Conservation (phyloP, 2,888 invertebrate species). For the Cristatella mucedo region DNA sequence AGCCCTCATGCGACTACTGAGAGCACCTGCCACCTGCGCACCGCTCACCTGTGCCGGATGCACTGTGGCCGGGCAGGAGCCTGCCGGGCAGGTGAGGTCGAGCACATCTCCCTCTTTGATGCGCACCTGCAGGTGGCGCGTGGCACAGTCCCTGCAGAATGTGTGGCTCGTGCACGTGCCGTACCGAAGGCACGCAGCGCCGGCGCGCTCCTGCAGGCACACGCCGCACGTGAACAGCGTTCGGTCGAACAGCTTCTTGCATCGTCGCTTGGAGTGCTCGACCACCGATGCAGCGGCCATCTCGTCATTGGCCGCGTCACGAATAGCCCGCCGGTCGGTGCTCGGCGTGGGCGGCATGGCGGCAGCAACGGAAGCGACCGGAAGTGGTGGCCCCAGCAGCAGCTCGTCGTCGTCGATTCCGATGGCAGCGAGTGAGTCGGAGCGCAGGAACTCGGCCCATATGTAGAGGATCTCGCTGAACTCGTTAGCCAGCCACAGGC, state of each 20-base stretch:
- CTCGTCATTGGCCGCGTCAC: no score
- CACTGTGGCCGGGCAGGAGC: constrained; percentile 44
- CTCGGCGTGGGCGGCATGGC: no score
- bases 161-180: constrained; percentile 36
- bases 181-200: not conserved
- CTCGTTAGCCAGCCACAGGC: constrained; percentile 43
- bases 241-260: no score
- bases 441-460: constrained; percentile 45
- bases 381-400: no score
- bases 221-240: no score
- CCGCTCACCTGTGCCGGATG: constrained; percentile 42
- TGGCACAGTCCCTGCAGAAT: constrained; percentile 47
- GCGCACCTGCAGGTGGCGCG: constrained; percentile 43
- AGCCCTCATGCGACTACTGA: no score
- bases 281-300: no score
- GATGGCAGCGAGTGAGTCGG: constrained; percentile 36
- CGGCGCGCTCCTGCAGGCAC: not conserved
- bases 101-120: constrained; percentile 44
- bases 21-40: no score
- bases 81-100: constrained; percentile 42
- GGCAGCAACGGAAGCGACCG: no score
- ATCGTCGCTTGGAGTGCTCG: no score
- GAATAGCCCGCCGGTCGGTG: no score
- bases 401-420: no score
- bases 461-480: constrained; percentile 43